Percentiles rank a stretch among this genome's conserved stretches.
These are phyloP conservation scores for Epistrophe grossulariae DNA, from an alignment of 2,888 invertebrate species.

Conservation along the genomic window DNA sequence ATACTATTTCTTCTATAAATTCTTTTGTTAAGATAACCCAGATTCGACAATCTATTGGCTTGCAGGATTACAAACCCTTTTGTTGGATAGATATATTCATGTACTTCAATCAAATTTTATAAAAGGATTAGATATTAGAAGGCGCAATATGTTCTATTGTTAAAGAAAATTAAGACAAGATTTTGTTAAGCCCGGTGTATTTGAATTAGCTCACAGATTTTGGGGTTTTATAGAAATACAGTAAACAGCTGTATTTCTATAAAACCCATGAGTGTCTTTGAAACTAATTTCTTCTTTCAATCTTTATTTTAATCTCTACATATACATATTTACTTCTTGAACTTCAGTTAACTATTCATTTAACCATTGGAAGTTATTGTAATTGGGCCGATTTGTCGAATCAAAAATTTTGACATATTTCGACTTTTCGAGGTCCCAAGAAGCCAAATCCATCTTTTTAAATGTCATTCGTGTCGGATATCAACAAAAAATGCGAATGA, in stretches of 20 bases:
- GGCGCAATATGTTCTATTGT: conserved; percentile 38
- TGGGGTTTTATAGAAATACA: conserved; percentile 4
- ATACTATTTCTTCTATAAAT: conserved; percentile 27
- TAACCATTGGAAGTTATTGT: too few relatives aligned
- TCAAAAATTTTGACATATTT: too few relatives aligned
- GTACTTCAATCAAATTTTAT: conserved; percentile 27
- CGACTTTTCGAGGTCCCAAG: too few relatives aligned
- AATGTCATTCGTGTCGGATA: too few relatives aligned
- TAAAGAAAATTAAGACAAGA: background rate
- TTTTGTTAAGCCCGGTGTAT: conserved; percentile 1
- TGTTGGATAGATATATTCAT: conserved; percentile 14
- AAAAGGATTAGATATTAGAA: conserved; percentile 41
- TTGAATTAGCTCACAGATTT: conserved; percentile 4
- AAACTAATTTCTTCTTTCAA: background rate
- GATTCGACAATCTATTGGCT: conserved; percentile 62
- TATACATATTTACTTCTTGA: too few relatives aligned
- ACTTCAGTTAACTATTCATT: too few relatives aligned
- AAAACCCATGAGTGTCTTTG: background rate
- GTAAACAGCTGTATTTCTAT: background rate
- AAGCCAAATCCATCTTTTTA: too few relatives aligned
- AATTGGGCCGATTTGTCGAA: too few relatives aligned
- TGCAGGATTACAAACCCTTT: conserved; percentile 60
- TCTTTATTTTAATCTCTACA: too few relatives aligned
- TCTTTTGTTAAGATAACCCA: conserved; percentile 59
- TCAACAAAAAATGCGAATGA: too few relatives aligned